Evolutionary conservation across 2,888 invertebrate species (phyloP), one percentile per base, ranked within the genome.

Genomic region (Hydrotaea cyrtoneurina): DNA sequence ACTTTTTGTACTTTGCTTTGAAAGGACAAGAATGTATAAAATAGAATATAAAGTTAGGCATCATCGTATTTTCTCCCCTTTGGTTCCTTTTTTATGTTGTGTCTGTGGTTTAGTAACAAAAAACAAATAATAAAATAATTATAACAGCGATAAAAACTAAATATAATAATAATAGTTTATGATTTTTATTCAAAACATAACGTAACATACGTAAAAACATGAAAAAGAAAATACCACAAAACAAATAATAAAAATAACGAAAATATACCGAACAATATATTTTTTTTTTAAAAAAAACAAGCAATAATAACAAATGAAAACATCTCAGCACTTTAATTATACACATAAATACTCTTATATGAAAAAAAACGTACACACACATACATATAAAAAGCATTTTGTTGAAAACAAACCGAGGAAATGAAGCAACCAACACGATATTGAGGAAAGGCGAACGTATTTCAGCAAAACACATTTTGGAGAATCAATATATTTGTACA

Each of bases 271-370:
- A 75, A 75, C 21, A 31, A 71, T 64, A 50, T 71, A 75, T 73
- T 82, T 81, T 86, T 76, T 46, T 75, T 64, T n/a, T n/a, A n/a
- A n/a, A 78, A 75, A 85, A 86, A 64, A 74, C 4, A 79, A 55
- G 21, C 71, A 79, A 59, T 39, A 62, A 71, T 55, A 79, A 62
- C 78, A 80, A 74, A 85, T 46, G 77, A 55, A 26, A 55, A 21
- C 78, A 79, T 78, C 74, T 77, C 77, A 82, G 79, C 85, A 82
- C 79, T 46, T 77, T 69, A 69, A 78, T 57, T 82, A 80, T 55
- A 80, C 77, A 80, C 46, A 78, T 59, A 59, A 82, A 59, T 53
- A 39, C 15, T 72, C 55, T 59, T 55, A 43, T 23, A 57, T 26
- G 10, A 2, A 59, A 19, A 36, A 36, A 11, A 69, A 64, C 39